Conservation (phyloP, 2,888 invertebrate genomes). For the Thymelicus acteon region DNA sequence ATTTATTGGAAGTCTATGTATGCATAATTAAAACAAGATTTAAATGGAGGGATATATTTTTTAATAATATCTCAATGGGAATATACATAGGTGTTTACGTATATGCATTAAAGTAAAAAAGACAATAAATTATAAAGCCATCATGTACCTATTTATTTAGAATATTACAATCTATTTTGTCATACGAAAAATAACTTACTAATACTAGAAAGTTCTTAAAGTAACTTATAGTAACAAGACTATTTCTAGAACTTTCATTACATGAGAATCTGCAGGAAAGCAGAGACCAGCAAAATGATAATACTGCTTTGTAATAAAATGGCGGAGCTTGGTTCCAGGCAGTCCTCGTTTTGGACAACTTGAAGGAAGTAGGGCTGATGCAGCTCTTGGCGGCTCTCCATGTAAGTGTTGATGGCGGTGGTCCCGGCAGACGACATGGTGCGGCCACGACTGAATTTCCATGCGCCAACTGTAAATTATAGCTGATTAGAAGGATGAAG, state of each 20-base stretch:
- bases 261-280: constrained; percentile 53
- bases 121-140: background rate
- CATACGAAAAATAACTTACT: background rate
- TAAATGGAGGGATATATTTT: too few relatives aligned
- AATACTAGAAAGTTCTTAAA: background rate
- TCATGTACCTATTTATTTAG: background rate
- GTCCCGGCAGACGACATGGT: constrained; percentile 48
- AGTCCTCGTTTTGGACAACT: constrained; percentile 59
- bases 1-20: too few relatives aligned
- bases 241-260: background rate
- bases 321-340: constrained; percentile 66
- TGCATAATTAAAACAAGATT: too few relatives aligned
- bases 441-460: constrained; percentile 69
- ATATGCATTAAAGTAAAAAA: background rate
- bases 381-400: constrained; percentile 56
- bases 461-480: constrained; percentile 61
- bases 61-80: too few relatives aligned
- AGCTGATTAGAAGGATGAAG: too few relatives aligned
- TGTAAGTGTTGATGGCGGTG: constrained; percentile 52
- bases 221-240: background rate
- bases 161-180: constrained; percentile 3
- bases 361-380: constrained; percentile 61
- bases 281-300: constrained; percentile 62
- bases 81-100: background rate
- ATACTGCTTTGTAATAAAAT: constrained; percentile 65